Conservation (phyloP, 2,888 invertebrate species). For the Pristionchus exspectatus region DNA sequence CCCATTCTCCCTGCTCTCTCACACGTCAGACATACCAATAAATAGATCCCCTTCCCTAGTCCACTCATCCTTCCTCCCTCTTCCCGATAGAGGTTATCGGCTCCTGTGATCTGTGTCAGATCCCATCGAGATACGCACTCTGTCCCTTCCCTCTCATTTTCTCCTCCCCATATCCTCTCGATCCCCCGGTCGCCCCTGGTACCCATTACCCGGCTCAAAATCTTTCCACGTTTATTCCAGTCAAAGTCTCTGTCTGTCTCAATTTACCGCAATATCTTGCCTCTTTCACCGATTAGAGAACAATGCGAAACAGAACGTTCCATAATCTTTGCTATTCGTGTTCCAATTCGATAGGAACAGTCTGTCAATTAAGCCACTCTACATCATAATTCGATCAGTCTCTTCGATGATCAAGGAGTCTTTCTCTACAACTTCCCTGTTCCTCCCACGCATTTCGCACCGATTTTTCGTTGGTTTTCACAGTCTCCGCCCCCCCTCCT, state of each 20-base stretch:
- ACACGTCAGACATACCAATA: neutral
- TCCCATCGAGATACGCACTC: neutral
- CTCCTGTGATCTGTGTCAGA: slow-evolving; percentile 40
- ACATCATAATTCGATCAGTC: slow-evolving; percentile 13
- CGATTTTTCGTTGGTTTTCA: neutral
- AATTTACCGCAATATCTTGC: neutral
- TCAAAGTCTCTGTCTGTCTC: neutral
- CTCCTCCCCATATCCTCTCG: neutral
- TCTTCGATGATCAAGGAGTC: neutral
- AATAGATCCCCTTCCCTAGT: neutral
- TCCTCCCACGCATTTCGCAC: neutral
- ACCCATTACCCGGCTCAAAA: neutral
- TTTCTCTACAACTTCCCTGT: neutral
- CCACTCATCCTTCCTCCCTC: neutral
- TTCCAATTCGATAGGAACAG: neutral
- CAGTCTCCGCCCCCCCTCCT: neutral
- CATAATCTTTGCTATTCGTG: neutral
- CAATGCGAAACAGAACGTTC: too few species aligned
- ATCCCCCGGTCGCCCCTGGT: slow-evolving; percentile 34
- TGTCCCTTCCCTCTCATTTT: neutral
- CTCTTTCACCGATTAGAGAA: too few species aligned
- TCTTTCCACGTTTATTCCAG: neutral
- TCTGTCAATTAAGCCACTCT: neutral
- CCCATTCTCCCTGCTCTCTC: too few species aligned
- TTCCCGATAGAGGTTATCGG: slow-evolving; percentile 32